Evolutionary conservation across 2,888 invertebrate species (phyloP), one percentile per base, ranked within the genome.

Genomic region (Linnaemya tessellans): DNA sequence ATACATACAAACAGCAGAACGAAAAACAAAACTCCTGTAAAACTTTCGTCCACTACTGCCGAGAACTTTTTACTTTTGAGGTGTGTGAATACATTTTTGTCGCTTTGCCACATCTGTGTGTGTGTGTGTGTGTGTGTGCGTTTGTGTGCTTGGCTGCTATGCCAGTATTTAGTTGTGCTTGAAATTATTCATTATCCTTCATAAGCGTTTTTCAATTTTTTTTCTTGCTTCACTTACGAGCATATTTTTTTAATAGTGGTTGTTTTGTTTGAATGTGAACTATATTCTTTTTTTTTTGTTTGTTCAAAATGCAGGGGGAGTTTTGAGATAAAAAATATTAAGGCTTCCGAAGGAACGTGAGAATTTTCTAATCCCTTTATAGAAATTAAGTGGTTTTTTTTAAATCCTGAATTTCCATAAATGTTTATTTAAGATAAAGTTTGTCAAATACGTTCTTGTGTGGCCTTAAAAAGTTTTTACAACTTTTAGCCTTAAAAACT

Each of bases 131-230:
- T 20, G 20, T 71, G 38, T 43, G 20, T 54, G 67, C 54, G 56
- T 70, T 41, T 43, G 49, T 65, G 18, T 65, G 18, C 25, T 35
- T 77, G 46, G 58, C 3, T 30, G 58, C 51, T 20, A 62, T 30
- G 58, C 51, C 18, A 62, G 25, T 46, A 38, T 35, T 30, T 15
- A 25, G 9, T 64, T 58, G 74, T 56, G 51, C 41, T 25, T 74
- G 64, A 71, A 84, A 67, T 60, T 80, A 67, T 75, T 58, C 77
- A 80, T 84, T 80, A 80, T 84, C 84, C 80, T 84, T 81, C n/a
- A 62, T 54, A 78, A 68, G 68, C 56, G 78, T 78, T 79, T 64
- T 80, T 46, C 4, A 64, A 46, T 25, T 18, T 49, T 18, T 35
- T 56, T 56, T 51, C 13, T n/a, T 43, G 30, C 30, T 30, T 30